Percentiles rank a stretch among this genome's conserved stretches.
These are phyloP conservation scores for Iguana delicatissima DNA, from an alignment of 2,797 vertebrate genomes.

Conservation along the genomic window DNA sequence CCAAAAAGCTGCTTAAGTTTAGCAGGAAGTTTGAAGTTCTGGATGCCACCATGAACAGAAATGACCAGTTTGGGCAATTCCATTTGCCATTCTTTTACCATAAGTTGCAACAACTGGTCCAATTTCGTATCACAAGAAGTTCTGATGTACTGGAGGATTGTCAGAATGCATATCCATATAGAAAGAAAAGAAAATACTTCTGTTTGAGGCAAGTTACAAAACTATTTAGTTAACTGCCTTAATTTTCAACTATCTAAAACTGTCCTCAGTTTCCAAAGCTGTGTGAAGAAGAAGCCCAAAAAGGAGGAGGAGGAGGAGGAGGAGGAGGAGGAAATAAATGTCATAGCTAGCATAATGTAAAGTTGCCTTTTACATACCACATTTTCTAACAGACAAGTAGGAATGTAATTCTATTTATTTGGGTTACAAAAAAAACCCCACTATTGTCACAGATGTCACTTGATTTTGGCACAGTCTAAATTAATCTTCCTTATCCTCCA, in stretches of 20 bases:
- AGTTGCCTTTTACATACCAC: neutral
- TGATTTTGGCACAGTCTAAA: neutral
- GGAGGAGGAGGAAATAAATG: neutral
- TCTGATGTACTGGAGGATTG: constrained; percentile 88
- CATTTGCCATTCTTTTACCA: constrained; percentile 97
- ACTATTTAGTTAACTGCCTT: neutral
- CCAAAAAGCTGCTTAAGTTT: constrained; percentile 91
- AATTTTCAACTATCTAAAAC: neutral
- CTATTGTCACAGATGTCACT: neutral
- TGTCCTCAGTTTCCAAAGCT: neutral
- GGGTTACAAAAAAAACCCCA: no score
- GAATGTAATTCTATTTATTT: neutral
- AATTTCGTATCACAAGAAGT: constrained; percentile 89
- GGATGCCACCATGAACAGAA: constrained; percentile 92
- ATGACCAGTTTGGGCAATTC: constrained; percentile 94
- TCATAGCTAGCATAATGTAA: neutral
- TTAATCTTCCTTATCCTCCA: neutral
- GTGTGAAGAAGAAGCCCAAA: no score
- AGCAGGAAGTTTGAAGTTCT: constrained; percentile 89
- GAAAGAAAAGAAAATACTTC: neutral
- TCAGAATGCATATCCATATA: neutral
- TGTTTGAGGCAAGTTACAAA: constrained; percentile 15
- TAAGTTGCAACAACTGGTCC: constrained; percentile 89
- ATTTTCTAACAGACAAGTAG: neutral
- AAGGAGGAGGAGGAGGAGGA: no score